These are phyloP conservation scores for Anarhynchus alexandrinus DNA, from an alignment of 2,113 vertebrate genomes.

Conservation along the genomic window DNA sequence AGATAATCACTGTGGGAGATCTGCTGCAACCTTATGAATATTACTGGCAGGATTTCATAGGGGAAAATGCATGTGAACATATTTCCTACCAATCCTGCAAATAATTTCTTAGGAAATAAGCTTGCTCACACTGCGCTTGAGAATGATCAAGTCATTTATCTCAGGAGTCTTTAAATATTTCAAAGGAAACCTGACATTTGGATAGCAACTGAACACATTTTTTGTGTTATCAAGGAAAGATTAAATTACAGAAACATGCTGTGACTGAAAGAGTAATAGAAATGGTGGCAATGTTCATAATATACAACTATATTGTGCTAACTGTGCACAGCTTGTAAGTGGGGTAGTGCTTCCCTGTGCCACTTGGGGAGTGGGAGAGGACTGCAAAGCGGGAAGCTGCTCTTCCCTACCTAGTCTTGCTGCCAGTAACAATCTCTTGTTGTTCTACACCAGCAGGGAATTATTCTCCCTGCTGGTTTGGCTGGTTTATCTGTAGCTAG, in stretches of 20 bases:
- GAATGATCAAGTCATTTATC: conserved; percentile 16
- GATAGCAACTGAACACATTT: not conserved
- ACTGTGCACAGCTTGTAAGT: not conserved
- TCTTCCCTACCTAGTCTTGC: not conserved
- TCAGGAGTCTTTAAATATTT: conserved; percentile 32
- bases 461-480: not conserved
- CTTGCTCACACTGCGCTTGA: not conserved
- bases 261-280: not conserved
- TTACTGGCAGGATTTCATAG: not conserved
- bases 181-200: not conserved
- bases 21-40: not conserved
- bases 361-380: not conserved
- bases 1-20: not conserved
- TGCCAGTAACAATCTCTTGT: not conserved
- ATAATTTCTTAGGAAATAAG: conserved; percentile 16
- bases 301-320: not conserved
- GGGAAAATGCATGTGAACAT: not conserved
- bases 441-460: not conserved
- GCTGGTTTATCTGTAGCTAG: not conserved
- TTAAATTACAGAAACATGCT: conserved; percentile 22
- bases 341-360: not conserved
- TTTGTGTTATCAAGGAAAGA: conserved; percentile 9
- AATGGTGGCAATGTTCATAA: not conserved
- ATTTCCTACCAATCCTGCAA: not conserved
- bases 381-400: not conserved